These are phyloP conservation scores for Euura lappo DNA, from an alignment of 1,140 invertebrate genomes.

Conservation along the genomic window DNA sequence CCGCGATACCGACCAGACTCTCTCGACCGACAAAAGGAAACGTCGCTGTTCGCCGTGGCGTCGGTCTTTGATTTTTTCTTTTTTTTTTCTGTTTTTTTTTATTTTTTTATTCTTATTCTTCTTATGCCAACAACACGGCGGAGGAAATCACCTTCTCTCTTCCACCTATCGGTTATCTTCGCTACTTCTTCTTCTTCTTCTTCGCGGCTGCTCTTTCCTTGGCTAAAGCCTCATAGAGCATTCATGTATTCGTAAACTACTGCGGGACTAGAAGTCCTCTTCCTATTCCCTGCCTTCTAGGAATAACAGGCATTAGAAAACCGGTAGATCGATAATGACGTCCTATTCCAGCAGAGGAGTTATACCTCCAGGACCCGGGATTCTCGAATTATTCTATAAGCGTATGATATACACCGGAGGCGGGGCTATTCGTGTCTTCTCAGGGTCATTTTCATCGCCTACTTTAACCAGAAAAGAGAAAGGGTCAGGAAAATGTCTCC, in stretches of 20 bases:
- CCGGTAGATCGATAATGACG: conserved; percentile 6
- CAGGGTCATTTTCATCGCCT: too few relatives aligned
- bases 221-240: not conserved
- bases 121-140: not conserved
- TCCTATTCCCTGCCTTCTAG: not conserved
- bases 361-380: too few relatives aligned
- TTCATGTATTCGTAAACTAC: not conserved
- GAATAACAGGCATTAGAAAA: conserved; percentile 3
- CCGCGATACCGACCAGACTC: not conserved
- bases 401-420: too few relatives aligned
- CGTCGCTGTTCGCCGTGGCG: not conserved
- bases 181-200: too few relatives aligned
- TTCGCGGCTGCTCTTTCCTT: too few relatives aligned
- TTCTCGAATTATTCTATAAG: too few relatives aligned
- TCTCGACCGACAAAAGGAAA: not conserved
- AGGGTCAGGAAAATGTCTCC: too few relatives aligned
- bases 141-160: not conserved
- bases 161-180: too few relatives aligned
- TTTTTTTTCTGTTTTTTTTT: not conserved
- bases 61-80: not conserved
- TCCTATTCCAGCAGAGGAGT: not conserved
- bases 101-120: not conserved
- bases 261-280: not conserved
- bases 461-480: too few relatives aligned
- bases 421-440: too few relatives aligned